Conservation (phyloP, 2,888 invertebrate genomes). For the Sarcophaga rosellei region DNA sequence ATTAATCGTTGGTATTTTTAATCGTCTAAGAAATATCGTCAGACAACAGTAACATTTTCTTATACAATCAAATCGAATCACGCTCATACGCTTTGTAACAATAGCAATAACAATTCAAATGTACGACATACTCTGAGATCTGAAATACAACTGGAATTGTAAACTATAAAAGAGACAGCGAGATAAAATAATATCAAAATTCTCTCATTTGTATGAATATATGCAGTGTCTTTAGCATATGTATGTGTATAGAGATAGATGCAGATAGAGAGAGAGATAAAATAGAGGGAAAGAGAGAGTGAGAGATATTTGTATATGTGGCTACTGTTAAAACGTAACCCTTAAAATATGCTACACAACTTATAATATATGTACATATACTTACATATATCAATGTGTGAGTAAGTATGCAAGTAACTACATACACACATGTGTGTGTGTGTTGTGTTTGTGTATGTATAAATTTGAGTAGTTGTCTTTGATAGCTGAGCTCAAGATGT, state of each 20-base stretch:
- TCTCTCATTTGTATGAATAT: neutral
- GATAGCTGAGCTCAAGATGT: slow-evolving; percentile 56
- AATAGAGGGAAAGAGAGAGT: slow-evolving; percentile 8
- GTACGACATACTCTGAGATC: no score
- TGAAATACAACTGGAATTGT: neutral
- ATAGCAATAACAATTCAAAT: no score
- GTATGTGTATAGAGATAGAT: slow-evolving; percentile 4
- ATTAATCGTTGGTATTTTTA: no score
- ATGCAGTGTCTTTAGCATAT: neutral
- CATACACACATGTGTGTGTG: neutral
- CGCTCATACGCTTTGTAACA: no score
- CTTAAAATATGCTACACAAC: slow-evolving; percentile 55
- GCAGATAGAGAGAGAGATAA: slow-evolving; percentile 2
- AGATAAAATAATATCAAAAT: no score
- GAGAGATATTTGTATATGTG: neutral
- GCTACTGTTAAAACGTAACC: slow-evolving; percentile 49
- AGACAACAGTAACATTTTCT: no score
- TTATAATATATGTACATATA: slow-evolving; percentile 18
- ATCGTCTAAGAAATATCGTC: no score
- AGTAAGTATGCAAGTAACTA: no score
- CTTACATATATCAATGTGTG: no score
- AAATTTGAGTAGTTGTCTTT: slow-evolving; percentile 33
- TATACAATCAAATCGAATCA: no score
- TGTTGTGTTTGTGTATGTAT: neutral
- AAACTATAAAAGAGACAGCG: slow-evolving; percentile 16